Evolutionary conservation across 2,797 vertebrate genomes (phyloP).

Genomic region (Paratrypauchen microcephalus): DNA sequence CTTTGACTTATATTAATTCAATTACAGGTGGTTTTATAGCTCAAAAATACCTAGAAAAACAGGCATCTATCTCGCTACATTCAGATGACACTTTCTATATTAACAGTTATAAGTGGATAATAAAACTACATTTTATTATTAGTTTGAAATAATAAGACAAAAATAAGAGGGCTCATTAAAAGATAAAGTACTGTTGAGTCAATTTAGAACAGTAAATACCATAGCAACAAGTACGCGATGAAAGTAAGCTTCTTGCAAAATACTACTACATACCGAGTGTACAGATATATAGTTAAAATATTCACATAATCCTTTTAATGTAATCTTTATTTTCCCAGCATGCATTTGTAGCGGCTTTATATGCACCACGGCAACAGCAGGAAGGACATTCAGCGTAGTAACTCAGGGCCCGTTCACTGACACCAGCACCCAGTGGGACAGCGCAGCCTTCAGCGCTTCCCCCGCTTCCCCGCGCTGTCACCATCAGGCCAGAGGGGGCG

Average conservation of each 20-base stretch:
- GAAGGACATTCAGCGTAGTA: conserved; percentile 33
- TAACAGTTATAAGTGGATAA: no score
- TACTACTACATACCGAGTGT: background rate
- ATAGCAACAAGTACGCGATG: no score
- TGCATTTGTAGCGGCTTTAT: conserved; percentile 37
- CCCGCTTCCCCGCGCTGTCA: conserved; percentile 21
- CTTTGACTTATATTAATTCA: no score
- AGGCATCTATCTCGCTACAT: no score
- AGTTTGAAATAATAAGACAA: no score
- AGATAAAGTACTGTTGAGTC: no score
- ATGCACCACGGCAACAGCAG: conserved; percentile 15
- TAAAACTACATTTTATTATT: no score
- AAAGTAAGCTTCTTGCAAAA: background rate
- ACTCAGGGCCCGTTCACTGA: conserved; percentile 30
- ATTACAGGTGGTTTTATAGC: no score
- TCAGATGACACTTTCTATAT: no score
- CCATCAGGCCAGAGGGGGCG: conserved; percentile 11
- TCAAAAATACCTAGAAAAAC: no score
- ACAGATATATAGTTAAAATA: conserved; percentile 30
- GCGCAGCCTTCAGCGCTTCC: conserved; percentile 8
- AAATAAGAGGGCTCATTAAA: no score
- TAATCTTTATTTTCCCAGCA: conserved; percentile 53
- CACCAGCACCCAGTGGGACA: conserved; percentile 34
- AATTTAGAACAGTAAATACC: no score
- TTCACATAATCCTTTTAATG: conserved; percentile 51